These are phyloP conservation scores for Leptodactylus fallax DNA, from an alignment of 2,797 vertebrate species.

Conservation along the genomic window DNA sequence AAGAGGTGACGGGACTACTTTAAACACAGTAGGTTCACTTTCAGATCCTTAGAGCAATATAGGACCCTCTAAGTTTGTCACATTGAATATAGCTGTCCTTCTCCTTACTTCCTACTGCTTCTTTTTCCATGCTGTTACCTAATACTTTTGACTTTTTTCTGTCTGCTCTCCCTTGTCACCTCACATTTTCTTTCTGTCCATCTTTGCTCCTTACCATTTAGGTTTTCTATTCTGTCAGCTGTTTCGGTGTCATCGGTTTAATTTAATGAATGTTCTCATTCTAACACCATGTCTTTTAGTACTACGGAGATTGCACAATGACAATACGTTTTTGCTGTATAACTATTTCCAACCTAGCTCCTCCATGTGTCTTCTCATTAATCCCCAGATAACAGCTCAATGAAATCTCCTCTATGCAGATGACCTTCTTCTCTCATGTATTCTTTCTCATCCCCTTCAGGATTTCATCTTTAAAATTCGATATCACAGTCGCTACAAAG, in stretches of 20 bases:
- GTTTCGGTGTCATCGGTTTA: neutral
- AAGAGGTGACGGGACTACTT: too few relatives aligned
- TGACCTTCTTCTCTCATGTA: neutral
- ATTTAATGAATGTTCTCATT: neutral
- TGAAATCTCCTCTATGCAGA: neutral
- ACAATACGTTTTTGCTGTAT: neutral
- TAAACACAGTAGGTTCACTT: too few relatives aligned
- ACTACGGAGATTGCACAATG: neutral
- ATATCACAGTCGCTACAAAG: too few relatives aligned
- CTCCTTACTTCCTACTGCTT: neutral
- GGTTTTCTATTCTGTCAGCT: neutral
- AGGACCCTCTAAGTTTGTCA: neutral
- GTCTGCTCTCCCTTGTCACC: neutral
- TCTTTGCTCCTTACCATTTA: neutral
- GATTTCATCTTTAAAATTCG: neutral
- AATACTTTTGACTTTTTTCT: neutral
- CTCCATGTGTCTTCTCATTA: neutral
- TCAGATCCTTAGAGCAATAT: too few relatives aligned
- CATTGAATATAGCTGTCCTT: neutral
- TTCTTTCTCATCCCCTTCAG: neutral
- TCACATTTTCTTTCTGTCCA: neutral
- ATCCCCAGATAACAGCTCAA: neutral
- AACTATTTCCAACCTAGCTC: neutral
- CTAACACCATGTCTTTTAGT: neutral
- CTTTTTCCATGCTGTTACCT: neutral